Percentiles rank a stretch among this genome's conserved stretches.
Evolutionary conservation across 2,888 invertebrate species (phyloP).

Genomic region (Toxonevra muliebris): DNA sequence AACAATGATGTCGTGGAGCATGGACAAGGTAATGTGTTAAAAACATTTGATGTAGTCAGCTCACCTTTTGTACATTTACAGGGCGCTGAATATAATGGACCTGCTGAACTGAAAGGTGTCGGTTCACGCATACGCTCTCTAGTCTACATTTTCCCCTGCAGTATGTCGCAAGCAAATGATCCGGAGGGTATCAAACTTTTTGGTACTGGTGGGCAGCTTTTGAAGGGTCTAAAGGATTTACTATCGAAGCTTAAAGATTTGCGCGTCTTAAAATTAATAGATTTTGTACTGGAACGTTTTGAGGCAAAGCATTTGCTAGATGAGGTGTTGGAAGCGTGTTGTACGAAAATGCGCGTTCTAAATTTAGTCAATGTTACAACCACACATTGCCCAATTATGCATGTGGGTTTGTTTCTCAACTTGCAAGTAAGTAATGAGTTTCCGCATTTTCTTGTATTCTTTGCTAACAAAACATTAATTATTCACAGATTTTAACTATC

Average conservation of each 20-base stretch:
- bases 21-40: conserved; percentile 66
- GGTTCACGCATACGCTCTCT: conserved; percentile 70
- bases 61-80: not conserved
- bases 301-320: conserved; percentile 78
- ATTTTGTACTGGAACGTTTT: conserved; percentile 77
- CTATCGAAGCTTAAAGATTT: conserved; percentile 74
- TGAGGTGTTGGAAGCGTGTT: conserved; percentile 74
- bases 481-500: conserved; percentile 69
- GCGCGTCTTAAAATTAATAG: conserved; percentile 73
- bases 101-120: conserved; percentile 63
- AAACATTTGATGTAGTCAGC: not conserved
- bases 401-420: conserved; percentile 80
- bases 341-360: conserved; percentile 71
- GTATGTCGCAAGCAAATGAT: conserved; percentile 73
- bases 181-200: conserved; percentile 73
- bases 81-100: conserved; percentile 47
- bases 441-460: not conserved
- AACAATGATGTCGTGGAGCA: conserved; percentile 80
- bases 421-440: conserved; percentile 67
- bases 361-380: conserved; percentile 80
- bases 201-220: conserved; percentile 79
- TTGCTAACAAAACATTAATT: not conserved
- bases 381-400: conserved; percentile 74
- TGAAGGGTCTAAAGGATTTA: conserved; percentile 73
- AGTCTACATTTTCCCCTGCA: conserved; percentile 79